Evolutionary conservation across 2,113 vertebrate species (phyloP), one percentile per base, ranked within the genome.

Genomic region (Parus major): DNA sequence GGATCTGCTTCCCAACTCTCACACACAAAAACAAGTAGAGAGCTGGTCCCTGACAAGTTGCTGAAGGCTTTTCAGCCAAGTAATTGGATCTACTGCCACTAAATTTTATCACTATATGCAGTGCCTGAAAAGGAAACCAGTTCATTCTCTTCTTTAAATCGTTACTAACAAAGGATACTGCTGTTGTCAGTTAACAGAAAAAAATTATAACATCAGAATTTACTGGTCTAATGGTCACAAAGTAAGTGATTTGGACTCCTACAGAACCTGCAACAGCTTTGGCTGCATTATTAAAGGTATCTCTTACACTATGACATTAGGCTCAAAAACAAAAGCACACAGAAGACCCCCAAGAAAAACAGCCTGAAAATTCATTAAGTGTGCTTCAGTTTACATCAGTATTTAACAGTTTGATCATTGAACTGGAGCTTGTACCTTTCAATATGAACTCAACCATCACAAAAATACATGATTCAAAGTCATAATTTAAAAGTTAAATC

Each of bases 31-130:
- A 41, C 6, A 2, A 1, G 70, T 7, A 80, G 15, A 79, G 29
- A 80, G 22, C 9, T 0, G 0, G 6, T 7, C 17, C 24, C 46
- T 25, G 60, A 59, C 4, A 10, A 78, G 60, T 41, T 11, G 33
- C 57, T 88, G 78, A 76, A 92, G 33, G 88, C 46, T 85, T 85
- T 80, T 49, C 52, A 79, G 63, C 24, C 21, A 88, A 82, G 53
- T 80, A 77, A 90, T 39, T 82, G 55, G 28, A 90, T 41, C 60
- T 61, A 19, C 33, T 65, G 72, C 64, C 66, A 56, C 75, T 82
- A 69, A 60, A 60, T 56, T 88, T 86, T 92, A 85, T 65, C n/a
- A 1, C 68, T 44, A 52, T 1, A 1, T 15, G 23, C 0, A 0
- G 31, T 35, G 36, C 28, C 59, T 72, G 55, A 53, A 79, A 82